phyloP scores from a whole-genome alignment of 2,113 vertebrate genomes.

The Scophthalmus maximus region DNA sequence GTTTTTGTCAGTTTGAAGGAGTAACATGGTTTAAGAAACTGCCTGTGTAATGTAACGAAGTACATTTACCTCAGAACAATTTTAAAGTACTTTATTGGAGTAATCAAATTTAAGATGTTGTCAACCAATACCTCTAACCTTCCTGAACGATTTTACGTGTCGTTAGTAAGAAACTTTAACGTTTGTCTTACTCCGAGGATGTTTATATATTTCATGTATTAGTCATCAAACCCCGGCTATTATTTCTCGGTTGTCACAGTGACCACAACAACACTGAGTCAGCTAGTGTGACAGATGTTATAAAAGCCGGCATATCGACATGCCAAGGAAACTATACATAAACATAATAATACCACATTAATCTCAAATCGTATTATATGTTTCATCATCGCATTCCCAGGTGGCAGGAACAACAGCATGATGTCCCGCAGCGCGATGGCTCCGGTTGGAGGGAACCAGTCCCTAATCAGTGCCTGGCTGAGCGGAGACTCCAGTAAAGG shows the following conservation, averaged over 20 bases:
- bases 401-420: conserved; percentile 88
- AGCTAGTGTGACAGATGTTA: not conserved
- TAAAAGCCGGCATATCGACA: not conserved
- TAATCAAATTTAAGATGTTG: too few species aligned
- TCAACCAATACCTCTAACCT: too few species aligned
- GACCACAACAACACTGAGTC: not conserved
- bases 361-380: not conserved
- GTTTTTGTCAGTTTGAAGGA: too few species aligned
- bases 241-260: conserved; percentile 8
- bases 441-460: conserved; percentile 84
- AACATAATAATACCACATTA: not conserved
- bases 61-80: too few species aligned
- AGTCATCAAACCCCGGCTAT: not conserved
- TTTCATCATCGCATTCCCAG: conserved; percentile 72
- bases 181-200: too few species aligned
- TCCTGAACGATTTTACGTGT: too few species aligned
- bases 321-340: not conserved
- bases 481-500: conserved; percentile 91
- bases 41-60: too few species aligned
- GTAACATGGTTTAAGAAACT: too few species aligned
- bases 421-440: conserved; percentile 85
- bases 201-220: not conserved
- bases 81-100: too few species aligned
- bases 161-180: too few species aligned
- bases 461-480: conserved; percentile 90